Conservation (phyloP, 2,888 invertebrate genomes). For the Epiperipatus broadwayi region DNA sequence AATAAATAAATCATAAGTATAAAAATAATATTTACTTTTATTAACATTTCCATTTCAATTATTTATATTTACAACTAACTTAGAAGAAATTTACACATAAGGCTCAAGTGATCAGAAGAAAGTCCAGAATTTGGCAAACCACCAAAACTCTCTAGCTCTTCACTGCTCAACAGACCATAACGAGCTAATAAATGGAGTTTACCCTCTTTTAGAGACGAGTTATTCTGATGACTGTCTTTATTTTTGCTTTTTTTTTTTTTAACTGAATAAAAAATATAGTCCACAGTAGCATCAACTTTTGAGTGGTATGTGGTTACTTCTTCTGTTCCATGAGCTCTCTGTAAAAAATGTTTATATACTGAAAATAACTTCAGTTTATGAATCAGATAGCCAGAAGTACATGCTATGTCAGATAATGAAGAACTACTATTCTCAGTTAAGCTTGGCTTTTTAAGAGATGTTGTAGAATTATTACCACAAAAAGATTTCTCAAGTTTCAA, state of each 20-base stretch:
- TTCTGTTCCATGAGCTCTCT: constrained; percentile 18
- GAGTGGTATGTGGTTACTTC: constrained; percentile 56
- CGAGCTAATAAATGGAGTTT: constrained; percentile 40
- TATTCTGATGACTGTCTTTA: constrained; percentile 1
- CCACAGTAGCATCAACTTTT: constrained; percentile 54
- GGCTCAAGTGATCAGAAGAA: constrained; percentile 65
- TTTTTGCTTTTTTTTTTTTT: constrained; percentile 12
- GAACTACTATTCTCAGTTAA: too few relatives aligned
- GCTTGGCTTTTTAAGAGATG: too few relatives aligned
- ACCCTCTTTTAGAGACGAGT: constrained; percentile 24
- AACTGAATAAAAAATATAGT: constrained; percentile 61
- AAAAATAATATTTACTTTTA: too few relatives aligned
- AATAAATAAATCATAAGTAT: too few relatives aligned
- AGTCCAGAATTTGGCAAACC: constrained; percentile 50
- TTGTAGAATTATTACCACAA: too few relatives aligned
- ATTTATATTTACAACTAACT: too few relatives aligned
- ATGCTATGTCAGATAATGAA: constrained; percentile 21
- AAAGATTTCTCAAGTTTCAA: constrained; percentile 17
- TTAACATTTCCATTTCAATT: too few relatives aligned
- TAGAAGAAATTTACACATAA: constrained; percentile 50
- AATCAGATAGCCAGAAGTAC: constrained; percentile 41
- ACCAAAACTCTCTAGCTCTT: constrained; percentile 38
- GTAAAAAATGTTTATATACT: constrained; percentile 40
- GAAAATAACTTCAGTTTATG: constrained; percentile 49
- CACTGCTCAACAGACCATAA: constrained; percentile 43